Evolutionary conservation across 1,140 invertebrate species (phyloP).

Genomic region (Atta cephalotes): DNA sequence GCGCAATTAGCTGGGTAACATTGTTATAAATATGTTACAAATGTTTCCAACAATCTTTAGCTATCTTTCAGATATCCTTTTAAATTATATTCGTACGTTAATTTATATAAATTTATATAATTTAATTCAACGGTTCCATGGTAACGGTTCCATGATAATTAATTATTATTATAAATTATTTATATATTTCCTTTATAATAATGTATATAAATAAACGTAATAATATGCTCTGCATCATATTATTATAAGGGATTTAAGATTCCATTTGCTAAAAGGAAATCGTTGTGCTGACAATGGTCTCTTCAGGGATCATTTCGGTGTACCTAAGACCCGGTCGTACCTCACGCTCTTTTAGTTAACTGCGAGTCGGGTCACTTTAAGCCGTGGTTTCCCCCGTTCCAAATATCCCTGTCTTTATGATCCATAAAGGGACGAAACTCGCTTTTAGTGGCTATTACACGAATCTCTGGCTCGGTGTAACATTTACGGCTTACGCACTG

Average conservation of each 20-base stretch:
- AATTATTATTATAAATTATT: not conserved
- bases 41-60: not conserved
- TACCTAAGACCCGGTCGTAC: conserved; percentile 1
- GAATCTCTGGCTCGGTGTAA: conserved; percentile 69
- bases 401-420: conserved; percentile 74
- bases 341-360: conserved; percentile 68
- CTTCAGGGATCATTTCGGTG: not conserved
- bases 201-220: conserved; percentile 8
- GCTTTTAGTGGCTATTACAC: conserved; percentile 78
- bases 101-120: not conserved
- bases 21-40: conserved; percentile 26
- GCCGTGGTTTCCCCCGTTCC: conserved; percentile 63
- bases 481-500: conserved; percentile 74
- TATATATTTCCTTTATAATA: not conserved
- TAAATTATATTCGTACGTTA: not conserved
- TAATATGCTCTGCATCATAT: not conserved
- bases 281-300: not conserved
- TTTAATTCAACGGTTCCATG: not conserved
- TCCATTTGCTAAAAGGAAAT: not conserved
- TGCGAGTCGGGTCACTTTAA: conserved; percentile 46
- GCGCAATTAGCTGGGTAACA: conserved; percentile 14
- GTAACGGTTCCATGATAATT: not conserved
- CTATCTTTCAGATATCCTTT: not conserved
- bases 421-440: conserved; percentile 73
- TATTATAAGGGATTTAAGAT: conserved; percentile 1